Base-by-base conservation (phyloP, 2,888 invertebrate genomes). In the Eupithecia centaureata region DNA sequence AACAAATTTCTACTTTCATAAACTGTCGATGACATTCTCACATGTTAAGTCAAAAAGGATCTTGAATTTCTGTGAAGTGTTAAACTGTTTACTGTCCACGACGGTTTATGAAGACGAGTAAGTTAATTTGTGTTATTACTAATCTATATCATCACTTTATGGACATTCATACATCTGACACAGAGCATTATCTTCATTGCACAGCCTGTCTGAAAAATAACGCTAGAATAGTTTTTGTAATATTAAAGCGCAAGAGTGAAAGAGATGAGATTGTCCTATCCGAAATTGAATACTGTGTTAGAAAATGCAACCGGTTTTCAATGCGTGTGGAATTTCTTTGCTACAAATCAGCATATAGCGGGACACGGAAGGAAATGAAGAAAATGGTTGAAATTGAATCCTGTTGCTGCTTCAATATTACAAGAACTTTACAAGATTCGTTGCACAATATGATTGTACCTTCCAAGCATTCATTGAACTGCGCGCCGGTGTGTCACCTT, bases 361-460 rank as follows among this genome's bases (percentile, higher is more conserved):
- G 88, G 91, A 91, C 91, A 91, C 89, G 91, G 87, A 91, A 90
- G 88, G 91, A 90, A n/a, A n/a, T n/a, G n/a, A 84, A 56, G 81
- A 86, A 42, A 86, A 79, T 85, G 86, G 89, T 88, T 85, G 80
- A 90, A 92, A 88, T 86, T 80, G 89, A 88, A 88, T 89, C 85
- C 86, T 86, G 86, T 89, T 87, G 92, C 93, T 90, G 92, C 92
- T 93, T 92, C 81, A 92, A 92, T 92, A 92, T 92, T 92, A 92
- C 93, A 93, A 93, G 87, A 91, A 92, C 93, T 89, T 91, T 86
- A 92, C 93, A 93, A 91, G 93, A 93, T 93, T 93, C 86, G 92
- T 90, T 93, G 93, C 93, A 93, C 93, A 93, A 92, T 92, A 92
- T 92, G 92, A 92, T 92, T 90, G 90, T 84, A 85, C 84, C 86